Conservation (phyloP, 2,113 vertebrate species). For the Cololabis saira region DNA sequence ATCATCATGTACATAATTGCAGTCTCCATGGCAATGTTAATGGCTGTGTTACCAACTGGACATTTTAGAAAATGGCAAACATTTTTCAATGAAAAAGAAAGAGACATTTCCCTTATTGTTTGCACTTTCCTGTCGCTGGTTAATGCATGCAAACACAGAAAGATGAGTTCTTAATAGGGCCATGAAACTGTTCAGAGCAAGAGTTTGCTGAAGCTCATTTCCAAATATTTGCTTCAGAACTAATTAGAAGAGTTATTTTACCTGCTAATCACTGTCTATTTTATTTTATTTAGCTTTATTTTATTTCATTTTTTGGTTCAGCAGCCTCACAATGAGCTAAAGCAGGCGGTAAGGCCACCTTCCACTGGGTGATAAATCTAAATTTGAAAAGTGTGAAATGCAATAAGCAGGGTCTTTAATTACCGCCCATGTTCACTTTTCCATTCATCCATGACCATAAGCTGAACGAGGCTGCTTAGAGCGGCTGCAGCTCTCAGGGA, state of each 20-base stretch:
- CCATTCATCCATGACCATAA: slow-evolving; percentile 66
- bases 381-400: slow-evolving; percentile 75
- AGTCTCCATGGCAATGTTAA: slow-evolving; percentile 80
- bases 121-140: slow-evolving; percentile 19
- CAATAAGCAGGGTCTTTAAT: slow-evolving; percentile 73
- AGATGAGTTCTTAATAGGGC: slow-evolving; percentile 3
- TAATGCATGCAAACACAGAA: slow-evolving; percentile 6
- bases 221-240: slow-evolving; percentile 54
- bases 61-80: slow-evolving; percentile 67
- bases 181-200: not conserved
- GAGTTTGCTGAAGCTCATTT: slow-evolving; percentile 21
- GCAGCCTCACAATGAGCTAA: slow-evolving; percentile 56
- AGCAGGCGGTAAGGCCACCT: slow-evolving; percentile 56
- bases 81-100: slow-evolving; percentile 34
- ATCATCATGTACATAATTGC: slow-evolving; percentile 77
- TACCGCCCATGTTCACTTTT: slow-evolving; percentile 58
- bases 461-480: slow-evolving; percentile 45
- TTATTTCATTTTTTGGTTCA: slow-evolving; percentile 53
- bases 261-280: slow-evolving; percentile 59
- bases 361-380: slow-evolving; percentile 76
- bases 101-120: slow-evolving; percentile 10
- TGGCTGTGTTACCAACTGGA: slow-evolving; percentile 56
- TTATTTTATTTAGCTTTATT: no score
- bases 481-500: slow-evolving; percentile 20
- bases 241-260: slow-evolving; percentile 66